Conservation (phyloP, 2,797 vertebrate species). For the Anguilla megastoma region DNA sequence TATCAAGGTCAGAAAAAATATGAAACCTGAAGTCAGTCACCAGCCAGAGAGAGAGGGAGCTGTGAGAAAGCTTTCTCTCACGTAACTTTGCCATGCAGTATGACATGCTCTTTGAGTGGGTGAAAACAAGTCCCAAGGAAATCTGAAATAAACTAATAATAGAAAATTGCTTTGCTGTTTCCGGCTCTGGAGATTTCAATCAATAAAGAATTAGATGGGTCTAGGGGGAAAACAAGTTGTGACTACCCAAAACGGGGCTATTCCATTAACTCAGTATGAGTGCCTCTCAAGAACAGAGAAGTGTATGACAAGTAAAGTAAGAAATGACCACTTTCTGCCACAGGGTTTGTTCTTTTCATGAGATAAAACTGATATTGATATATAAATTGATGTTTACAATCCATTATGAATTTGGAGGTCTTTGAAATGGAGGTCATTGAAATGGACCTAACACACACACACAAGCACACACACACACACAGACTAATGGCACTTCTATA, state of each 20-base stretch:
- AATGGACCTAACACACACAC: background rate
- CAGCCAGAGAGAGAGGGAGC: background rate
- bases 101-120: background rate
- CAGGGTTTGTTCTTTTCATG: background rate
- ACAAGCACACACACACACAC: no score
- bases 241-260: slow-evolving; percentile 64
- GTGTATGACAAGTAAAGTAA: background rate
- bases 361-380: background rate
- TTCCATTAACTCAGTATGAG: slow-evolving; percentile 64
- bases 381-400: background rate
- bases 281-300: background rate
- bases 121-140: slow-evolving; percentile 33
- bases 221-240: slow-evolving; percentile 62
- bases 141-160: slow-evolving; percentile 46
- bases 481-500: no score
- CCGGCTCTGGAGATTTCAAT: slow-evolving; percentile 60
- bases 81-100: background rate
- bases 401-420: background rate
- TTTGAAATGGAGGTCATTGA: background rate
- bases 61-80: background rate
- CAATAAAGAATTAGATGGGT: slow-evolving; percentile 73
- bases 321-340: background rate
- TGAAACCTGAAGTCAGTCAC: background rate
- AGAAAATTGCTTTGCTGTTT: slow-evolving; percentile 42
- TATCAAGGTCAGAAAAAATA: background rate